These are phyloP conservation scores for Noctuana brunneofusca DNA, from an alignment of 2,888 invertebrate genomes.

Conservation along the genomic window DNA sequence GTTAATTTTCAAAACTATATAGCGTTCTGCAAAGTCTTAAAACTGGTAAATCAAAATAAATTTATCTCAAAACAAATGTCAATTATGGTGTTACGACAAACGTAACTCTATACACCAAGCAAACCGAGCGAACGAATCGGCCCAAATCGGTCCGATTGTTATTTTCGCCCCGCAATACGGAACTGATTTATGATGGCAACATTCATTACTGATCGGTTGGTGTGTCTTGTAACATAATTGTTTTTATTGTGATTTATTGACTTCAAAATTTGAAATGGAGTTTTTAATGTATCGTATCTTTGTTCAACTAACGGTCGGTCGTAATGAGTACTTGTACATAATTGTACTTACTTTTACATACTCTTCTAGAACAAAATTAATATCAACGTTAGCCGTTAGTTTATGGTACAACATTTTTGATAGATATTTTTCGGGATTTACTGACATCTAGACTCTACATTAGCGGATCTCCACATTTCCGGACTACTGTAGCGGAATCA, in stretches of 20 bases:
- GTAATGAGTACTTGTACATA: neutral
- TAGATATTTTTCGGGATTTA: too few relatives aligned
- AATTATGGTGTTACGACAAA: neutral
- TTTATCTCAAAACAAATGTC: neutral
- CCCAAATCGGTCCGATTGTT: constrained; percentile 27
- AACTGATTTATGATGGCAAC: constrained; percentile 24
- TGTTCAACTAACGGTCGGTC: neutral
- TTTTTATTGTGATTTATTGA: constrained; percentile 24
- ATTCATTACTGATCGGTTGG: constrained; percentile 9
- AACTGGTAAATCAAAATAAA: too few relatives aligned
- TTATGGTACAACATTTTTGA: too few relatives aligned
- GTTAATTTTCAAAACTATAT: neutral
- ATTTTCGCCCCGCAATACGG: constrained; percentile 21
- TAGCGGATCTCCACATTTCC: too few relatives aligned
- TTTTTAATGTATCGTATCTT: constrained; percentile 1
- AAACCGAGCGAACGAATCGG: constrained; percentile 10
- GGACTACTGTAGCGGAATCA: too few relatives aligned
- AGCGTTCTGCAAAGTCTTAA: too few relatives aligned
- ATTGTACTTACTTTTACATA: neutral
- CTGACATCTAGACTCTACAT: too few relatives aligned
- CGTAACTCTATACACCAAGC: neutral
- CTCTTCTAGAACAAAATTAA: neutral
- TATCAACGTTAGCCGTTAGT: too few relatives aligned
- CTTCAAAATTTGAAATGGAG: neutral
- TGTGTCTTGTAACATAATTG: constrained; percentile 17